Percentiles rank a stretch among this genome's conserved stretches.
These are phyloP conservation scores for Bettongia penicillata DNA, from an alignment of 2,113 vertebrate species.

Conservation along the genomic window DNA sequence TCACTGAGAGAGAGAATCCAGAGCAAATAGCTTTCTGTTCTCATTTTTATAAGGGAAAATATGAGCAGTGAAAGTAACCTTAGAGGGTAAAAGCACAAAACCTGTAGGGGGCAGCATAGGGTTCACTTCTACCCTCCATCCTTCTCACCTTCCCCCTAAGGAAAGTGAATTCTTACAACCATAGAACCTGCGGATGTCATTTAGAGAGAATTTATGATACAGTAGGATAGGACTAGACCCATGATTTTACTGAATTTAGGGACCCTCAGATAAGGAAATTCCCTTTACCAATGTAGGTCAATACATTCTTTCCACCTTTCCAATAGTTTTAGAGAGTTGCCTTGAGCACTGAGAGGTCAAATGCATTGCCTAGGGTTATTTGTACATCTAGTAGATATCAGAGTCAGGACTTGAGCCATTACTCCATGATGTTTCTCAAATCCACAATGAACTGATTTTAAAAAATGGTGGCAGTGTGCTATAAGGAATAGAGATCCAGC, in stretches of 20 bases:
- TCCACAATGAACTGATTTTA: not conserved
- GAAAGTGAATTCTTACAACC: not conserved
- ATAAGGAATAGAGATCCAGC: not conserved
- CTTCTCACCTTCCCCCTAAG: not conserved
- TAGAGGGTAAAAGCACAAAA: not conserved
- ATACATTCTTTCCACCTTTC: not conserved
- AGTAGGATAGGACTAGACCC: not conserved
- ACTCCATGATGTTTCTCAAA: not conserved
- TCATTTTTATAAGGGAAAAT: not conserved
- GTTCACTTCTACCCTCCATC: not conserved
- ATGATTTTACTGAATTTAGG: not conserved
- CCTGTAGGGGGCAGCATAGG: not conserved
- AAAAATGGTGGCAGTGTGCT: not conserved
- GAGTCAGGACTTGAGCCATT: not conserved
- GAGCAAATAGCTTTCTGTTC: not conserved
- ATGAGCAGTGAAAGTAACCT: not conserved
- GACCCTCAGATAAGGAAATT: not conserved
- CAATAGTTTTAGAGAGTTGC: not conserved
- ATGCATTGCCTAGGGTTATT: not conserved
- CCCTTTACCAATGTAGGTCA: not conserved
- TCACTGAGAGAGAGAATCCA: not conserved
- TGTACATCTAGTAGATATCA: not conserved
- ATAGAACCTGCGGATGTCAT: not conserved
- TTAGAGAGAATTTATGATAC: not conserved
- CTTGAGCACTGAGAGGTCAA: not conserved